phyloP scores from a whole-genome alignment of 2,113 vertebrate genomes.

The Lasiurus borealis region DNA sequence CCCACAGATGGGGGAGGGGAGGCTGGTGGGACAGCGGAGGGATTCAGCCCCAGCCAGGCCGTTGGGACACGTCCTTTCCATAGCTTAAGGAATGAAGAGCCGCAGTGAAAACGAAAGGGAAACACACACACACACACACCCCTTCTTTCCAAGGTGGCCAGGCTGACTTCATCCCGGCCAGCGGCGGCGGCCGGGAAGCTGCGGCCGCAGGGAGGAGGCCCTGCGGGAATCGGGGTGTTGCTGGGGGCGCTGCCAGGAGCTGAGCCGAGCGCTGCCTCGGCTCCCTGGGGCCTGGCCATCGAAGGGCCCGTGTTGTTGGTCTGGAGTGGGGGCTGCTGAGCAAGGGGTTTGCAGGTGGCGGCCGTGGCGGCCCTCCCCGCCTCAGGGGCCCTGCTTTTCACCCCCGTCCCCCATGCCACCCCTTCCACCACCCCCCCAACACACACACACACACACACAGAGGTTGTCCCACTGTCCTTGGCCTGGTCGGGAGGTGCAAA shows the following conservation, averaged over 20 bases:
- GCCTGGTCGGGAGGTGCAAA: not conserved
- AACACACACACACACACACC: not conserved
- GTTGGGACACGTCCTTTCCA: not conserved
- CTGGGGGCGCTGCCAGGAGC: not conserved
- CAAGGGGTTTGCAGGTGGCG: accelerated
- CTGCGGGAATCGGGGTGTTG: not conserved
- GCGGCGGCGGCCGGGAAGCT: not conserved
- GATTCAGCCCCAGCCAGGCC: not conserved
- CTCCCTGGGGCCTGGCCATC: not conserved
- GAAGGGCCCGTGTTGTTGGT: not conserved
- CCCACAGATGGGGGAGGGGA: not conserved
- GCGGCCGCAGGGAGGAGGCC: not conserved
- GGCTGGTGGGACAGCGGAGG: not conserved
- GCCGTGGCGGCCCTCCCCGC: not conserved
- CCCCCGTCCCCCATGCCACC: accelerated
- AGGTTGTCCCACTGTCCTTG: not conserved
- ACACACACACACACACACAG: no score
- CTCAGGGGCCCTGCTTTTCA: not conserved
- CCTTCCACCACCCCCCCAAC: no score
- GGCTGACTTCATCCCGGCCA: conserved; percentile 12
- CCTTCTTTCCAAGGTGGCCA: not conserved
- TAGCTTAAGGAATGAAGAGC: not conserved
- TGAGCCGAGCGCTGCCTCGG: not conserved
- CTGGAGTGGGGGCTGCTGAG: not conserved
- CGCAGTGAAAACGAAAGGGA: not conserved